phyloP scores from a whole-genome alignment of 2,888 invertebrate species.

The Globia sparganii region DNA sequence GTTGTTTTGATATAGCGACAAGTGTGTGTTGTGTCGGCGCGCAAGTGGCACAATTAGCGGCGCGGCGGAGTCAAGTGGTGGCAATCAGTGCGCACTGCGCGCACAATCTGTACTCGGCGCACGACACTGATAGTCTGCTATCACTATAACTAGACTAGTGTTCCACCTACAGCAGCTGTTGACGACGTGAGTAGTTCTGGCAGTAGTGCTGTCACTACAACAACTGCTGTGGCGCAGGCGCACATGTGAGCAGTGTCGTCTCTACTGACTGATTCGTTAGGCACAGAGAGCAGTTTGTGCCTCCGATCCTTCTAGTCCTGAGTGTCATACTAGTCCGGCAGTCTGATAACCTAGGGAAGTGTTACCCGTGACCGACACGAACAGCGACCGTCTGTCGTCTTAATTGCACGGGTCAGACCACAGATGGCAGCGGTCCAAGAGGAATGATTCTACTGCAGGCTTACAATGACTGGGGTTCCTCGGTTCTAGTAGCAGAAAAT shows the following conservation, averaged over 20 bases:
- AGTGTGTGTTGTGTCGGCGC: conserved; percentile 22
- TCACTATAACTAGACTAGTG: conserved; percentile 1
- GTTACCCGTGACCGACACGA: background rate
- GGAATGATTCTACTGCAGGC: background rate
- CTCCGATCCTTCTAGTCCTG: background rate
- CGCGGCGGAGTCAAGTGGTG: conserved; percentile 74
- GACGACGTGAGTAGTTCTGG: background rate
- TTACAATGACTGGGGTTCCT: background rate
- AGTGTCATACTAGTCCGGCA: background rate
- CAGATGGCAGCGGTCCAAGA: background rate
- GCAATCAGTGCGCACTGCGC: conserved; percentile 70
- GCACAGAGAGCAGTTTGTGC: background rate
- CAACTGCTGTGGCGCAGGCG: background rate
- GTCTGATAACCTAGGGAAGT: background rate
- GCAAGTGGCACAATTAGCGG: conserved; percentile 67
- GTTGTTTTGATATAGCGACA: conserved; percentile 17
- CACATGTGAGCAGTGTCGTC: background rate
- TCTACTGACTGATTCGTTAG: background rate
- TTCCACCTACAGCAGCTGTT: background rate
- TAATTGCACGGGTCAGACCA: background rate
- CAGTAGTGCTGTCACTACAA: background rate
- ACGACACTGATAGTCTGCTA: background rate
- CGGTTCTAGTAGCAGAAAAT: background rate
- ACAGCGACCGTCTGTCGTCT: background rate
- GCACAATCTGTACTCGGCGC: conserved; percentile 26